A percentile compares a stretch with the other conserved stretches of the same genome.
These are phyloP conservation scores for Microcebus griseorufus DNA, from an alignment of 2,113 vertebrate species.

Conservation along the genomic window DNA sequence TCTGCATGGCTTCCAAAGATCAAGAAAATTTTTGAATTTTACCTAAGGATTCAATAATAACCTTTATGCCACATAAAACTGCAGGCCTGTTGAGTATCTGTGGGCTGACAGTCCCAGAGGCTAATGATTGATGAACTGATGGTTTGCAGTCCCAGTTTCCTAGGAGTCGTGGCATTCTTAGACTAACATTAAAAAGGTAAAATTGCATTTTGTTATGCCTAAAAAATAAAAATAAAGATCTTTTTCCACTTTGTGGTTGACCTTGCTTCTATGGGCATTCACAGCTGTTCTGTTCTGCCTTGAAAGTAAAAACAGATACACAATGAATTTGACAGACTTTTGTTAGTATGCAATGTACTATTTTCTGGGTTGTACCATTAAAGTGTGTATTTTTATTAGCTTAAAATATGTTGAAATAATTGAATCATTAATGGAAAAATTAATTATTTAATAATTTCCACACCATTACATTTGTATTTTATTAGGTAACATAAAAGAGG, in stretches of 20 bases:
- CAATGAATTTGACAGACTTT: background rate
- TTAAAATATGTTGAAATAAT: background rate
- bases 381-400: background rate
- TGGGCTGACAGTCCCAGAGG: constrained; percentile 52
- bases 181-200: constrained; percentile 54
- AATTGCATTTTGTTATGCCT: constrained; percentile 60
- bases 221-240: constrained; percentile 9
- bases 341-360: background rate
- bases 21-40: constrained; percentile 70
- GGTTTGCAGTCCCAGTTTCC: constrained; percentile 44
- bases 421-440: background rate
- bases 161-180: constrained; percentile 42
- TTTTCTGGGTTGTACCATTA: background rate
- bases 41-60: constrained; percentile 72
- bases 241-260: constrained; percentile 62
- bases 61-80: constrained; percentile 69
- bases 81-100: constrained; percentile 68
- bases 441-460: background rate
- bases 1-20: constrained; percentile 64
- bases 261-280: constrained; percentile 37
- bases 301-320: background rate
- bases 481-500: background rate
- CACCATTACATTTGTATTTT: background rate
- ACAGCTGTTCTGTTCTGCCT: background rate
- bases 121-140: constrained; percentile 68